Evolutionary conservation across 2,113 vertebrate species (phyloP).

Genomic region (Vulpes vulpes): DNA sequence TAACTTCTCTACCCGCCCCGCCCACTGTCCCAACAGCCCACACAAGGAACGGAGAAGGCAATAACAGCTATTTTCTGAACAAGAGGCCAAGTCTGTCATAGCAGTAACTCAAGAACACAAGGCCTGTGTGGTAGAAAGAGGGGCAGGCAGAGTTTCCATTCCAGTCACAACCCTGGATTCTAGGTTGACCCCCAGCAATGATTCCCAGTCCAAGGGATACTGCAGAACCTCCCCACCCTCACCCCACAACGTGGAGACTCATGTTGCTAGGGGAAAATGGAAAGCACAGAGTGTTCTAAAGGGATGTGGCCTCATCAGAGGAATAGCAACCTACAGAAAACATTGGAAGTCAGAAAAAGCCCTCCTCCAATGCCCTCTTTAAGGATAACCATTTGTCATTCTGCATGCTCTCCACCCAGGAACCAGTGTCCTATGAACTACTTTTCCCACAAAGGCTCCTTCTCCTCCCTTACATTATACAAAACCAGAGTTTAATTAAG

Average conservation of each 20-base stretch:
- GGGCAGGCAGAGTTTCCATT: background rate
- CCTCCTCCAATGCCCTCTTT: conserved; percentile 72
- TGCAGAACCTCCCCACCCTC: conserved; percentile 40
- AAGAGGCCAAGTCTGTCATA: background rate
- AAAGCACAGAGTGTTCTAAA: conserved; percentile 59
- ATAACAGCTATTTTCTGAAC: background rate
- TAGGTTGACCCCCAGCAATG: background rate
- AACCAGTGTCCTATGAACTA: conserved; percentile 73
- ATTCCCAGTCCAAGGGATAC: background rate
- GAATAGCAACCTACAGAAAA: conserved; percentile 35
- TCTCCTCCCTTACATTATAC: conserved; percentile 18
- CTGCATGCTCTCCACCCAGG: conserved; percentile 11
- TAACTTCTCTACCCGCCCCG: background rate
- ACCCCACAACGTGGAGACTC: background rate
- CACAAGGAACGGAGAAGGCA: background rate
- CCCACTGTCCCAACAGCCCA: background rate
- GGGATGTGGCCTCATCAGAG: conserved; percentile 67
- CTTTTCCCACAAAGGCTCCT: conserved; percentile 76
- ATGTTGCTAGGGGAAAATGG: background rate
- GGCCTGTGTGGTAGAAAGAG: background rate
- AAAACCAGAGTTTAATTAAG: conserved; percentile 72
- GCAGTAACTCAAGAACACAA: background rate
- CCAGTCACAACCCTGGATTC: background rate
- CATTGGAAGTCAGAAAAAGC: conserved; percentile 73
- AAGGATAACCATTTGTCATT: conserved; percentile 70